Evolutionary conservation across 2,888 invertebrate species (phyloP), one percentile per base, ranked within the genome.

Genomic region (Eupsilia transversa): DNA sequence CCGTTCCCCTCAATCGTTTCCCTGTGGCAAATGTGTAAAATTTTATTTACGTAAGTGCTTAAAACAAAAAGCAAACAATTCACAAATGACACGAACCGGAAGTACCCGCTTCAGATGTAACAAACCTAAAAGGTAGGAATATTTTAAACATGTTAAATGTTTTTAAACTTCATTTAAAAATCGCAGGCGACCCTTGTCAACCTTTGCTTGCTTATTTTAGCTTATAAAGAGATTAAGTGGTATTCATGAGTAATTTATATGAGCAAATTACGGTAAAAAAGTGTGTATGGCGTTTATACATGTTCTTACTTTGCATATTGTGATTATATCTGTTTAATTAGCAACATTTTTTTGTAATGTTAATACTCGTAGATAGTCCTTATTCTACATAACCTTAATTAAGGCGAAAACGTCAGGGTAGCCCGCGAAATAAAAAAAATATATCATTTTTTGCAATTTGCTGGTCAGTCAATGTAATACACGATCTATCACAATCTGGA

Each of bases 101-200:
- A 77, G 60, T 60, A 61, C 67, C 66, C 70, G 57, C 61, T 74
- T 79, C 56, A 74, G 54, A 75, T 73, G 85, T 80, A 83, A 64
- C 77, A 79, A 70, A 70, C 76, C 79, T 84, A 86, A 87, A 87
- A 78, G 74, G 86, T 81, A 78, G 74, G 86, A 80, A 72, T 80
- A 84, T 87, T 86, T 87, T 80, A 82, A 87, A 87, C 86, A 87
- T 91, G 90, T 90, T 89, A 88, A 92, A 91, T 88, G 88, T 88
- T 91, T 91, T 84, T 86, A 86, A 90, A 92, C 87, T 89, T 88
- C 82, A 90, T 90, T 92, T 91, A 88, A 89, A 92, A 92, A 92
- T 92, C 89, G 89, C 87, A 85, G 80, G 65, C 83, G 80, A 93
- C 94, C 94, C 93, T 92, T 90, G 91, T 94, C 94, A 93, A 88